These are phyloP conservation scores for Stratiomys singularior DNA, from an alignment of 2,888 invertebrate genomes.

Conservation along the genomic window DNA sequence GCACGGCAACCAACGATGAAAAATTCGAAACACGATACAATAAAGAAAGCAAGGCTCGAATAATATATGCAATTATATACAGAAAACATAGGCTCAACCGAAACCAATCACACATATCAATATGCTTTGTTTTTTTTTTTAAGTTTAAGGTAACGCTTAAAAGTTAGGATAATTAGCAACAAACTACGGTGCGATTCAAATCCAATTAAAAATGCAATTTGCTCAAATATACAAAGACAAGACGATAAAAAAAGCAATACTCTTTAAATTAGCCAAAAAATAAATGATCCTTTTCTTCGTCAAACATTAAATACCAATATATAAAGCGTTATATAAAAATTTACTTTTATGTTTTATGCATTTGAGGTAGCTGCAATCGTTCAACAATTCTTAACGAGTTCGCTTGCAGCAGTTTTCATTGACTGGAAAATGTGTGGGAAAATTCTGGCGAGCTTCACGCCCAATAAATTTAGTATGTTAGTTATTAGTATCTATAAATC, in stretches of 20 bases:
- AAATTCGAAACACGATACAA: conserved; percentile 41
- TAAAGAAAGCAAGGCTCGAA: conserved; percentile 56
- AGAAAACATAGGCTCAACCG: conserved; percentile 37
- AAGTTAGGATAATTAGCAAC: neutral
- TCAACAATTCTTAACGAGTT: neutral
- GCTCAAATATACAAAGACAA: conserved; percentile 14
- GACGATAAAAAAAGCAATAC: conserved; percentile 42
- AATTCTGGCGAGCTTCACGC: conserved; percentile 53
- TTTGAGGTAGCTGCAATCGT: no score
- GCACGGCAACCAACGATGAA: conserved; percentile 44
- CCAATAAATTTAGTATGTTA: conserved; percentile 56
- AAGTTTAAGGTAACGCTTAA: neutral
- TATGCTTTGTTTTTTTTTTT: no score
- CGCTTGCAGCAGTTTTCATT: neutral
- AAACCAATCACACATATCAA: conserved; percentile 1
- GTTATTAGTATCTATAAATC: neutral
- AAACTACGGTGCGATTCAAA: conserved; percentile 32
- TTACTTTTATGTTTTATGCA: neutral
- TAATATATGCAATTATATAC: conserved; percentile 53
- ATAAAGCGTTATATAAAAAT: conserved; percentile 8
- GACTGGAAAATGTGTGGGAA: conserved; percentile 7
- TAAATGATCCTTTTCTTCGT: neutral
- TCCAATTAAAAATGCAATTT: conserved; percentile 26
- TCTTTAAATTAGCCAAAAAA: neutral
- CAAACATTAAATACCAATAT: conserved; percentile 23